Conservation (phyloP, 2,113 vertebrate genomes). For the Okapia johnstoni region DNA sequence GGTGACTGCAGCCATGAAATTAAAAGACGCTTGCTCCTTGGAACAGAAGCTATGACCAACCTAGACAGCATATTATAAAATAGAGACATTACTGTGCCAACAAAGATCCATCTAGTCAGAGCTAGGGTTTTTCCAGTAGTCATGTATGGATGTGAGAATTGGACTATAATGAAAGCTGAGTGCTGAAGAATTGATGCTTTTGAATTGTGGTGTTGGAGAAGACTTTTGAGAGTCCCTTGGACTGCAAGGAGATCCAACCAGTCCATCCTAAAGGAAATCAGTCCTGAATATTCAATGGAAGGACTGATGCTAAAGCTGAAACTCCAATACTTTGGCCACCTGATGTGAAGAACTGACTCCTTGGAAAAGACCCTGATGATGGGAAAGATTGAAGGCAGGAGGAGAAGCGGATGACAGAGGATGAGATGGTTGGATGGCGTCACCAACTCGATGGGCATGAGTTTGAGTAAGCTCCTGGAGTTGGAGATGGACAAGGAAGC, state of each 20-base stretch:
- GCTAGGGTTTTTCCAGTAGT: not conserved
- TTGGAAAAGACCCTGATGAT: not conserved
- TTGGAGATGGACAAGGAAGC: not conserved
- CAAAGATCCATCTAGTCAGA: not conserved
- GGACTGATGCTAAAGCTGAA: not conserved
- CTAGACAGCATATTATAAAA: not conserved
- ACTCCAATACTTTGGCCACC: not conserved
- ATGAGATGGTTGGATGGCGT: not conserved
- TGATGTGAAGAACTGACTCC: not conserved
- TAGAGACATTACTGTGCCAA: not conserved
- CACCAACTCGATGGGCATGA: fast-evolving
- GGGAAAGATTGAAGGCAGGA: not conserved
- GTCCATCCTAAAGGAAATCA: not conserved
- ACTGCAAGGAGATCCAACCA: not conserved
- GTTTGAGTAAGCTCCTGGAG: not conserved
- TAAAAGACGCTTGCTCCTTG: not conserved
- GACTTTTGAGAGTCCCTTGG: not conserved
- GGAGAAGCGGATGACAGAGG: not conserved
- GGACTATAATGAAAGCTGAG: not conserved
- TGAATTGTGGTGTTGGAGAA: not conserved
- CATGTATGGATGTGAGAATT: not conserved
- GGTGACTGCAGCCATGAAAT: not conserved
- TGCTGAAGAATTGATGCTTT: not conserved
- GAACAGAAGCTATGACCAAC: not conserved
- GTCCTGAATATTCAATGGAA: not conserved